Conservation (phyloP, 1,140 invertebrate species). For the Cydia fagiglandana region DNA sequence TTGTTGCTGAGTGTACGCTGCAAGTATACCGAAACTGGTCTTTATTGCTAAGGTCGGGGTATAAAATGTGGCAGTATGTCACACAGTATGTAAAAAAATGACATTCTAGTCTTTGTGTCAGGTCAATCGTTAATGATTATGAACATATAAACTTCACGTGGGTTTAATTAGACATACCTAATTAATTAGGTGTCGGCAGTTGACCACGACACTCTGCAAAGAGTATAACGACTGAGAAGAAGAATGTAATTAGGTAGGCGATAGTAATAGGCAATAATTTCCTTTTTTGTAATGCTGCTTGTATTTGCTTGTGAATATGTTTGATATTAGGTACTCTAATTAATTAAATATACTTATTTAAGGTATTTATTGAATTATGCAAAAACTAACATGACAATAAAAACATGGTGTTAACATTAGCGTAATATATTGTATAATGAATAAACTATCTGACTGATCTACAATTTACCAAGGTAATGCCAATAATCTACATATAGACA, state of each 20-base stretch:
- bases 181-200: background rate
- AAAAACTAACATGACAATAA: no score
- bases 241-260: background rate
- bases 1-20: background rate
- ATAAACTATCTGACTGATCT: no score
- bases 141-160: background rate
- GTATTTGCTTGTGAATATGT: no score
- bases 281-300: background rate
- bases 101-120: background rate
- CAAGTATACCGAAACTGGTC: slow-evolving; percentile 39
- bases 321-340: no score
- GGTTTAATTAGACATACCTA: background rate
- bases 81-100: slow-evolving; percentile 2
- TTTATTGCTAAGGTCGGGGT: slow-evolving; percentile 43
- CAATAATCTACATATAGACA: no score
- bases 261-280: background rate
- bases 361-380: no score
- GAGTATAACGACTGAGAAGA: no score
- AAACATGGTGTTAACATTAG: no score
- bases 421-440: no score
- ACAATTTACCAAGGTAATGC: no score
- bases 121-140: slow-evolving; percentile 7
- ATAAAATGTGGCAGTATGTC: slow-evolving; percentile 34
- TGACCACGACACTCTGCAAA: no score
- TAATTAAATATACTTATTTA: no score